These are phyloP conservation scores for Deroplatys truncata DNA, from an alignment of 2,888 invertebrate genomes.

Conservation along the genomic window DNA sequence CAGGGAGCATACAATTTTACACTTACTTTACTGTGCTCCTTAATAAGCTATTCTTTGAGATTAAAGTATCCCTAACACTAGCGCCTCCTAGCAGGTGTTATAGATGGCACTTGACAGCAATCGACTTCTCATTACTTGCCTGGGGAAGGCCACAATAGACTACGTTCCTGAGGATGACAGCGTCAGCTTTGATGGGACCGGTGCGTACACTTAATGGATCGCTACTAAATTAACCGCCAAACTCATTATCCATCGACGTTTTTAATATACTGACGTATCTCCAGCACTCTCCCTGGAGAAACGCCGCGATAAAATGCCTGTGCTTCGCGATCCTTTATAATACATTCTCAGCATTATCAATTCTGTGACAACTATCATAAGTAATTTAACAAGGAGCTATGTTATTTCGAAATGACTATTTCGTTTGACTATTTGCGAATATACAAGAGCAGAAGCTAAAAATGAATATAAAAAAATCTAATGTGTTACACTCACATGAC, in stretches of 20 bases:
- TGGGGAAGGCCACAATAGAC: neutral
- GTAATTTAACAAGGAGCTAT: too few relatives aligned
- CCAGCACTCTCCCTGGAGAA: neutral
- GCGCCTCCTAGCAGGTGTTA: neutral
- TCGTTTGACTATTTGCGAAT: too few relatives aligned
- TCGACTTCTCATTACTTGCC: neutral
- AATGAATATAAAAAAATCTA: too few relatives aligned
- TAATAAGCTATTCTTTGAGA: too few relatives aligned
- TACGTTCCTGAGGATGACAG: neutral
- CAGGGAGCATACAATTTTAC: too few relatives aligned
- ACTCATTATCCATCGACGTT: neutral
- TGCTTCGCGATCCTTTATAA: neutral
- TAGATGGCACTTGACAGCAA: neutral
- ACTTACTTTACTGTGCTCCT: too few relatives aligned
- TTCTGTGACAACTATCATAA: too few relatives aligned
- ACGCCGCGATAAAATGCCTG: neutral
- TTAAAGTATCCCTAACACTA: too few relatives aligned
- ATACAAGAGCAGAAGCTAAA: too few relatives aligned
- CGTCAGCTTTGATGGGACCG: neutral
- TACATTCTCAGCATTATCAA: too few relatives aligned
- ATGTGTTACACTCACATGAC: too few relatives aligned
- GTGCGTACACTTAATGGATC: neutral
- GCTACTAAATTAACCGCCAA: neutral
- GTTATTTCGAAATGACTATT: too few relatives aligned
- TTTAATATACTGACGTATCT: neutral